Evolutionary conservation across 2,797 vertebrate species (phyloP).

Genomic region (Sphenopsis melanotis): DNA sequence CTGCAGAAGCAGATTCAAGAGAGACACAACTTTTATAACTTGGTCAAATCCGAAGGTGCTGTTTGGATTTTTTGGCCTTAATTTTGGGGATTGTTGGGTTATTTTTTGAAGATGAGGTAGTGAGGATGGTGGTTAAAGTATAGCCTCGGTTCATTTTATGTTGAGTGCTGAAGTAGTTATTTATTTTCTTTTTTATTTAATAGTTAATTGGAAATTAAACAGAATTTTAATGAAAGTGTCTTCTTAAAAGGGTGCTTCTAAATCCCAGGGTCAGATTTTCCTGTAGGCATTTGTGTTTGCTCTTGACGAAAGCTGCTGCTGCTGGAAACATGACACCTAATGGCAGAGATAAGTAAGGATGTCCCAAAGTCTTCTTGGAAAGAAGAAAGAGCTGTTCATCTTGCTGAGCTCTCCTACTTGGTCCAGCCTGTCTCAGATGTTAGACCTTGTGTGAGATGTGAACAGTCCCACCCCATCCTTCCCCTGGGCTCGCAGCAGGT

Average conservation of each 20-base stretch:
- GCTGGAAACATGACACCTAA: neutral
- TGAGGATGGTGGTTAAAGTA: neutral
- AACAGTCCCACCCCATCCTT: neutral
- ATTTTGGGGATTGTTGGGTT: neutral
- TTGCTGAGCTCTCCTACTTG: neutral
- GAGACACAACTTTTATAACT: neutral
- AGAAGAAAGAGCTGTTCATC: neutral
- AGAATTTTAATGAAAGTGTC: neutral
- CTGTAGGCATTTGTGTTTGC: neutral
- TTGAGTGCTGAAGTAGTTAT: neutral
- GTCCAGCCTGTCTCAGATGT: neutral
- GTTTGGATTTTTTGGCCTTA: neutral
- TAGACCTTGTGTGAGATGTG: neutral
- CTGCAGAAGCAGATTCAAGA: neutral
- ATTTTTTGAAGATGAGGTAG: neutral
- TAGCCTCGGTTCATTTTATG: neutral
- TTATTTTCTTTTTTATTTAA: conserved; percentile 5
- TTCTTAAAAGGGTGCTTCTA: neutral
- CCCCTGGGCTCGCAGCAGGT: neutral
- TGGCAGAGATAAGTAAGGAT: neutral
- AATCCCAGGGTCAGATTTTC: neutral
- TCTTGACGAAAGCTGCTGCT: neutral
- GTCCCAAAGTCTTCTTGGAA: neutral
- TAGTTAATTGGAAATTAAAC: neutral
- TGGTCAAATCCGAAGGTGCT: neutral